These are phyloP conservation scores for Siniperca undulata DNA, from an alignment of 2,797 vertebrate genomes.

Conservation along the genomic window DNA sequence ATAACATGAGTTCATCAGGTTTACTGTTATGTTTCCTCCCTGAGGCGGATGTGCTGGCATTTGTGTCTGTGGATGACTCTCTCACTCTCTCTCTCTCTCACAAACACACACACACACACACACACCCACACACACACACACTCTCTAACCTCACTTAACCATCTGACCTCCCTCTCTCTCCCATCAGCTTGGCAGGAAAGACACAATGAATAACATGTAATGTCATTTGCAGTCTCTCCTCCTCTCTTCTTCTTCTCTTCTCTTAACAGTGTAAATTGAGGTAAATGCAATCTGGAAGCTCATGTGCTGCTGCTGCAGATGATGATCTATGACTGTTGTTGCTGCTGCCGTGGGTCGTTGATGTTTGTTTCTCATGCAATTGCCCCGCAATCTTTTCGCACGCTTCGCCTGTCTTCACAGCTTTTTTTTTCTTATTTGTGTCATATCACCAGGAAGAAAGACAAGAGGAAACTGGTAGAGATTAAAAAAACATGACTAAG, in stretches of 20 bases:
- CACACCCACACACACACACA: slow-evolving; percentile 44
- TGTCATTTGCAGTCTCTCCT: slow-evolving; percentile 46
- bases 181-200: slow-evolving; percentile 41
- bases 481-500: slow-evolving; percentile 45
- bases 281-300: slow-evolving; percentile 55
- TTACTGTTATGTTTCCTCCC: slow-evolving; percentile 76
- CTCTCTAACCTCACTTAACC: slow-evolving; percentile 65
- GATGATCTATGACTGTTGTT: slow-evolving; percentile 38
- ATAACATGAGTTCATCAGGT: slow-evolving; percentile 84
- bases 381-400: slow-evolving; percentile 60
- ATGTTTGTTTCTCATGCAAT: slow-evolving; percentile 70
- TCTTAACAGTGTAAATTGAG: slow-evolving; percentile 41
- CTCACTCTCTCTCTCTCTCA: slow-evolving; percentile 25
- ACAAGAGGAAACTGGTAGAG: slow-evolving; percentile 56
- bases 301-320: slow-evolving; percentile 29
- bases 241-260: slow-evolving; percentile 13
- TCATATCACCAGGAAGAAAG: slow-evolving; percentile 62
- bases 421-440: slow-evolving; percentile 38
- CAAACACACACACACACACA: slow-evolving; percentile 33
- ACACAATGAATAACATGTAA: slow-evolving; percentile 62
- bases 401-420: slow-evolving; percentile 38
- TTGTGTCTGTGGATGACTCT: slow-evolving; percentile 56
- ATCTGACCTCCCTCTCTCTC: slow-evolving; percentile 58
- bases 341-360: slow-evolving; percentile 38
- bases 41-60: slow-evolving; percentile 72